Base-by-base conservation (phyloP, 2,113 vertebrate genomes). In the Percopsis transmontana region DNA sequence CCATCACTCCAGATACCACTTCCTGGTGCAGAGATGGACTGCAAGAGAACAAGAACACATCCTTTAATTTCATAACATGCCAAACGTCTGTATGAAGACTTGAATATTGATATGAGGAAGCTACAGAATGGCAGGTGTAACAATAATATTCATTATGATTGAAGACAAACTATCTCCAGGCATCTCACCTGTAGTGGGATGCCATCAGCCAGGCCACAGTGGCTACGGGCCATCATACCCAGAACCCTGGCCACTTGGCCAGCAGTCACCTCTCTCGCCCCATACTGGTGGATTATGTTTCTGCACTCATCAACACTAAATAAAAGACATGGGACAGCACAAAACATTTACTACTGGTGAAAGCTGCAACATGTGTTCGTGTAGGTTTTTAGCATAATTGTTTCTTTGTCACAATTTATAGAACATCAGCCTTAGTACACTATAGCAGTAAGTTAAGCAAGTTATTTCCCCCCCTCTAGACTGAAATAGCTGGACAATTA, bases 1-100 rank as follows among this genome's bases (percentile, higher is more conserved):
- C 97, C 97, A 33, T 99, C 97, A 72, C 97, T 99, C 97, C 97
- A 99, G 86, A 99, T 98, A 13, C 97, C 96, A 88, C 96, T 97
- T 57, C 96, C 97, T 78, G 97, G 97, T 85, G 95, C 94, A 59
- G 96, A 94, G 80, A 99, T 98, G 50, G 96, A 96, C 97, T 99
- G 61, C 0, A 40, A 19, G 39, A 58, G 33, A 71, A 40, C 40
- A 52, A 57, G 57, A 5, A 66, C 1, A 66, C n/a, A 47, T n/a
- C n/a, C n/a, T n/a, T n/a, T n/a, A n/a, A n/a, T n/a, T n/a, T n/a
- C n/a, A n/a, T n/a, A n/a, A n/a, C n/a, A n/a, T n/a, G n/a, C n/a
- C n/a, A n/a, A n/a, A n/a, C n/a, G n/a, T n/a, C n/a, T n/a, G n/a
- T n/a, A n/a, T n/a, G n/a, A n/a, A n/a, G n/a, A n/a, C n/a, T n/a